Percentiles rank a stretch among this genome's conserved stretches.
Conservation (phyloP, 2,113 vertebrate species). For the Tympanuchus pallidicinctus region DNA sequence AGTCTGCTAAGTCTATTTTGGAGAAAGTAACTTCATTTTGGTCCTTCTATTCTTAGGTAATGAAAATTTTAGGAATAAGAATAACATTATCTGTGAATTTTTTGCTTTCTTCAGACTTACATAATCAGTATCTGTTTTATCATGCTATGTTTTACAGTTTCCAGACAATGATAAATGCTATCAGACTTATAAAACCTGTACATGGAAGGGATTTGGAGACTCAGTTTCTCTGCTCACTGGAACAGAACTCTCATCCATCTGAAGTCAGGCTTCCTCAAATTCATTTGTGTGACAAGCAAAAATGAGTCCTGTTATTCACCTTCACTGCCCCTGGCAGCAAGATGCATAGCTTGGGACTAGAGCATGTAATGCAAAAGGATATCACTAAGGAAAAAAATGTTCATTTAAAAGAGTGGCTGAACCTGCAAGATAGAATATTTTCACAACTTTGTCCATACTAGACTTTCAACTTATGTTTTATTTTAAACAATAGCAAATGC, state of each 20-base stretch:
- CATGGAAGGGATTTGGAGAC: neutral
- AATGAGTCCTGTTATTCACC: neutral
- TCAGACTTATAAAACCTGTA: neutral
- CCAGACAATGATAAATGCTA: neutral
- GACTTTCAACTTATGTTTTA: neutral
- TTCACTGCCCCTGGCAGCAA: neutral
- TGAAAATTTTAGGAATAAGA: neutral
- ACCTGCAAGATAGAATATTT: neutral
- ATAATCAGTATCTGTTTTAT: neutral
- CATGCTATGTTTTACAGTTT: neutral
- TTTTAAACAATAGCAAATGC: neutral
- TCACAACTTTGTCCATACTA: neutral
- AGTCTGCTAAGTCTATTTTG: neutral
- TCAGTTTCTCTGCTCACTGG: neutral
- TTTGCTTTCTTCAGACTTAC: neutral
- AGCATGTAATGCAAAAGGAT: neutral
- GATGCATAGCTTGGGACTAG: neutral
- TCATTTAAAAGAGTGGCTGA: neutral
- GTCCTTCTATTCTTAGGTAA: neutral
- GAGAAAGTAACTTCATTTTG: rapidly evolving
- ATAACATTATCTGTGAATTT: neutral
- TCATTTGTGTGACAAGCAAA: neutral
- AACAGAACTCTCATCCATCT: neutral
- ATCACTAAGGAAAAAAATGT: neutral
- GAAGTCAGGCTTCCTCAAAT: neutral